Evolutionary conservation across 2,797 vertebrate genomes (phyloP), one percentile per base, ranked within the genome.

Genomic region (Neosalanx taihuensis): DNA sequence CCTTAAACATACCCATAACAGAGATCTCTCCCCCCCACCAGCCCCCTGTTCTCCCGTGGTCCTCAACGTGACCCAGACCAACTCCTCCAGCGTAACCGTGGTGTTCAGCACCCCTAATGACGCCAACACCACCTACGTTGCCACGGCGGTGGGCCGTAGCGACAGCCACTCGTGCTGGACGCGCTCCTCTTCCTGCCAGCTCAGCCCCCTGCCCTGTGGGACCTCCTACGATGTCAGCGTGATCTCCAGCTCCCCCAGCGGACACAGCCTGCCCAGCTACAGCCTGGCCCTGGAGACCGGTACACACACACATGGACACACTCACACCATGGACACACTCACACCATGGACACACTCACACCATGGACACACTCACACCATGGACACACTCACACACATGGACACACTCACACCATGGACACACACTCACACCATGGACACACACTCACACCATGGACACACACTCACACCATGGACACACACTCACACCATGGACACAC

Each of bases 221-320:
- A 53, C 20, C 6, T 35, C 53, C 9, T 69, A 69, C n/a, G 67
- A 69, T 12, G 56, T 69, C 31, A 35, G 31, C n/a, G 67, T 56
- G 3, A n/a, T 58, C 3, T 53, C 67, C 67, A 35, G 9, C 6
- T 35, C 67, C 7, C 31, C 67, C 5, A 53, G n/a, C 31, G 67
- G 67, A 10, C 31, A 5, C 18, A 69, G 67, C n/a, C 67, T 69
- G 67, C 56, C 67, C 56, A 58, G 67, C 56, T 69, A 58, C 56
- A 69, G 31, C 18, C 18, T 69, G 18, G 31, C 67, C 31, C 12
- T 69, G 9, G 67, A 69, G 56, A 69, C 67, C 5, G 67, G 67
- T 69, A 57, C 23, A 15, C 41, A 23, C 35, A 6, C 9, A 26
- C 6, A 7, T 37, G 35, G 35, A 37, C 35, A 37, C 35, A 37